Evolutionary conservation across 2,888 invertebrate species (phyloP).

Genomic region (Aelia acuminata): DNA sequence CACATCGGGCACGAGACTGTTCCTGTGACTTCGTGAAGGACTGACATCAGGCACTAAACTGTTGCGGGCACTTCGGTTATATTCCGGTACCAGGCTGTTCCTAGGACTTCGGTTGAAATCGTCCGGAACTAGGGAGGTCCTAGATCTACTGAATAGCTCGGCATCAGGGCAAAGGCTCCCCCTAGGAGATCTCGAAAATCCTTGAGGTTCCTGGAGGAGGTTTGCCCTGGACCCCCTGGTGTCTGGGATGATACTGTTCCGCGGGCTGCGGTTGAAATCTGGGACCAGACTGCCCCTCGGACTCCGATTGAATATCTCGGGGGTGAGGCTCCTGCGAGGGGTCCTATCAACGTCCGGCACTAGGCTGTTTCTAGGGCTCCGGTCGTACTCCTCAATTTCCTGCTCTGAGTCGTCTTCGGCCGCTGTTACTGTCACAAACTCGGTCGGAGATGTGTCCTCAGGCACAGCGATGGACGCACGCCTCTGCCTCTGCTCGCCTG

Average conservation of each 20-base stretch:
- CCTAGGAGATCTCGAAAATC: slow-evolving; percentile 67
- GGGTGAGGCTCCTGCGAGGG: slow-evolving; percentile 72
- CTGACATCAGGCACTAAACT: slow-evolving; percentile 68
- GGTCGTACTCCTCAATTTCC: slow-evolving; percentile 71
- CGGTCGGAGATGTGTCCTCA: slow-evolving; percentile 62
- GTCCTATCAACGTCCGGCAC: slow-evolving; percentile 71
- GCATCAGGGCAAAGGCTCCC: slow-evolving; percentile 76
- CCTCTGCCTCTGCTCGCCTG: slow-evolving; percentile 68
- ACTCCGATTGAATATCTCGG: slow-evolving; percentile 69
- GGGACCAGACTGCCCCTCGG: slow-evolving; percentile 71
- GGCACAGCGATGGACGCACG: slow-evolving; percentile 67
- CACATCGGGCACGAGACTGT: slow-evolving; percentile 72
- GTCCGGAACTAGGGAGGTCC: slow-evolving; percentile 73
- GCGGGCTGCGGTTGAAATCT: slow-evolving; percentile 70
- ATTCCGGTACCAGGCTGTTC: slow-evolving; percentile 69
- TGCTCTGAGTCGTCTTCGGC: slow-evolving; percentile 71
- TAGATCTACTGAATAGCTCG: slow-evolving; percentile 72
- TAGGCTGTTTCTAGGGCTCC: slow-evolving; percentile 72
- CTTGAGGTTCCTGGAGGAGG: slow-evolving; percentile 65
- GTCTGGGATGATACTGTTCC: slow-evolving; percentile 69
- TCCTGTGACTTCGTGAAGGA: slow-evolving; percentile 70
- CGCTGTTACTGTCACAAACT: slow-evolving; percentile 66
- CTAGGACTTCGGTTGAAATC: slow-evolving; percentile 73
- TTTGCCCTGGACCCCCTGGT: slow-evolving; percentile 71
- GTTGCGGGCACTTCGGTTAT: slow-evolving; percentile 69